Conservation (phyloP, 2,113 vertebrate species). For the Burhinus oedicnemus region DNA sequence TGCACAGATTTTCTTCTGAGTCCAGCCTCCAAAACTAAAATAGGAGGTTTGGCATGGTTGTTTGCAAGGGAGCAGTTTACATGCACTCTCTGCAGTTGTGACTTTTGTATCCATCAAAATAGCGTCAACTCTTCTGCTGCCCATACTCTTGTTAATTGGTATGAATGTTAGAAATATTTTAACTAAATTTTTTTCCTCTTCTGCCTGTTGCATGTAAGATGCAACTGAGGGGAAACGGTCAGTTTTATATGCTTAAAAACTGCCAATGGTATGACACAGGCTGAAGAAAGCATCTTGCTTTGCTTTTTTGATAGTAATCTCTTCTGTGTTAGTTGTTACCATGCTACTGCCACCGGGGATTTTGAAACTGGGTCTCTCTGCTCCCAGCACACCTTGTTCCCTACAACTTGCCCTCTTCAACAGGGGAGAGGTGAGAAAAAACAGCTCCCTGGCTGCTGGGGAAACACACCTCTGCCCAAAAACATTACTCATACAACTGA, state of each 20-base stretch:
- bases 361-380: not conserved
- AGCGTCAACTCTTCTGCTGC: not conserved
- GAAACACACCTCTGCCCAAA: not conserved
- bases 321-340: not conserved
- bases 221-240: not conserved
- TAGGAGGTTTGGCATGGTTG: fast-evolving
- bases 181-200: not conserved
- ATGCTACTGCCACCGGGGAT: not conserved
- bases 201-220: not conserved
- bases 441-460: not conserved
- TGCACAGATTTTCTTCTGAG: not conserved
- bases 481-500: not conserved
- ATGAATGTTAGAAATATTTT: not conserved
- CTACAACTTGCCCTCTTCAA: not conserved
- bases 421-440: not conserved
- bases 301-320: not conserved
- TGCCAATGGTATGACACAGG: not conserved
- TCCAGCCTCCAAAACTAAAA: not conserved
- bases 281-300: not conserved
- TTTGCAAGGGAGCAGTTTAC: not conserved
- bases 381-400: not conserved
- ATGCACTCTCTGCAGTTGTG: fast-evolving
- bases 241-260: not conserved
- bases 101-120: not conserved
- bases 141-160: not conserved